Evolutionary conservation across 2,888 invertebrate species (phyloP).

Genomic region (Graphium colonna): DNA sequence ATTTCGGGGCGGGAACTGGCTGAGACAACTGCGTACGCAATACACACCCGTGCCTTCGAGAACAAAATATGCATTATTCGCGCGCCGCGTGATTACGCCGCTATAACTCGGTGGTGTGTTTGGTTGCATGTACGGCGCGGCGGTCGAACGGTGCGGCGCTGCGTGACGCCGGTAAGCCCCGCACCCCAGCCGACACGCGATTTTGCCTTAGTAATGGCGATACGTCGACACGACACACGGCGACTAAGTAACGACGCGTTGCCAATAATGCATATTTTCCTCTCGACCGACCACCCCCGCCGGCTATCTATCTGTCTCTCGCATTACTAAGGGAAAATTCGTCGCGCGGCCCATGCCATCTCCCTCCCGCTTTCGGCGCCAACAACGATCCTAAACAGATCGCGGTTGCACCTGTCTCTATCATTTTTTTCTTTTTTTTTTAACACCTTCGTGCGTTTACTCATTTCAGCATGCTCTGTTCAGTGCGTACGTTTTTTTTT

Average conservation of each 20-base stretch:
- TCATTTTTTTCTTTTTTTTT: constrained; percentile 28
- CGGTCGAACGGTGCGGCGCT: constrained; percentile 38
- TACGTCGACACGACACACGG: no score
- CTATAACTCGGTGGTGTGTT: constrained; percentile 47
- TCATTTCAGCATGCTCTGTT: constrained; percentile 55
- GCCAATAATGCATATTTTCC: constrained; percentile 74
- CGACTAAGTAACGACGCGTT: constrained; percentile 19
- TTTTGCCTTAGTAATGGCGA: constrained; percentile 75
- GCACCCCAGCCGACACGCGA: constrained; percentile 43
- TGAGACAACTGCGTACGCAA: neutral
- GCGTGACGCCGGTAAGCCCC: constrained; percentile 56
- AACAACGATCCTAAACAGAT: constrained; percentile 32
- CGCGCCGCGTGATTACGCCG: constrained; percentile 4
- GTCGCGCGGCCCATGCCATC: constrained; percentile 41
- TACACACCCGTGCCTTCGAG: constrained; percentile 20
- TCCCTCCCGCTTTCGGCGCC: neutral
- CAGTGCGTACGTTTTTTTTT: constrained; percentile 35
- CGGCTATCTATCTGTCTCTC: neutral
- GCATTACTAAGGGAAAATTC: constrained; percentile 77
- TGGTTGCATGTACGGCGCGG: constrained; percentile 63
- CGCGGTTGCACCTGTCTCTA: constrained; percentile 22
- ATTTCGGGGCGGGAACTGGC: neutral
- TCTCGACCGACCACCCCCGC: constrained; percentile 58
- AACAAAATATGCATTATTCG: constrained; percentile 72
- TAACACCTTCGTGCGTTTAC: constrained; percentile 48